Evolutionary conservation across 2,888 invertebrate genomes (phyloP), one percentile per base, ranked within the genome.

Genomic region (Pheosia tremula): DNA sequence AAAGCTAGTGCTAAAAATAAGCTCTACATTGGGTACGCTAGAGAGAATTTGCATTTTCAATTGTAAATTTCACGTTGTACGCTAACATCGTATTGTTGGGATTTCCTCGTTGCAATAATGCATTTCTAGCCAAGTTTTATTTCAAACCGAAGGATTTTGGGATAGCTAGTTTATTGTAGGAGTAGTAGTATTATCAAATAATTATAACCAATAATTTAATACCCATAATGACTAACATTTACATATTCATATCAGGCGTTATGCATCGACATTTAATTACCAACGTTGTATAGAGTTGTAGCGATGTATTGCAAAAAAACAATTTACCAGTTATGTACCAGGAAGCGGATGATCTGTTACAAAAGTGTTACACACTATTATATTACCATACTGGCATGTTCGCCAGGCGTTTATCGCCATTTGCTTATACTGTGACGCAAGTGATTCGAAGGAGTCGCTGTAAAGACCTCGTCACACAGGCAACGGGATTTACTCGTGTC

Each of bases 381-480:
- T 52, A 63, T 66, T 64, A 63, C 57, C 52, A 61, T 57, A 50
- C 55, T 67, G 64, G 59, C 67, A 65, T 68, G 66, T 69, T 60
- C 36, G 9, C 56, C 54, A 55, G 61, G 64, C 57, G 58, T 66
- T 64, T 63, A 69, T 67, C 62, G 61, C 37, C 62, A 68, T 69
- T 64, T 60, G 63, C 56, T 61, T 64, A 69, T 66, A 60, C 53
- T 61, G 52, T 47, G 62, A 62, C 52, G 62, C 59, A 69, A 76
- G 24, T 49, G 53, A 64, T 59, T 45, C 61, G 61, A 56, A 57
- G 59, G 41, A 64, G 60, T 63, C 61, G 50, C 41, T 57, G 24
- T 49, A 8, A 45, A 47, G 45, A 47, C 45, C 45, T 47, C n/a
- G 47, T 47, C 47, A 47, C 47, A 47, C n/a, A 11, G 47, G n/a